A percentile compares a stretch with the other conserved stretches of the same genome.
Conservation (phyloP, 2,888 invertebrate genomes). For the Xanthia togata region DNA sequence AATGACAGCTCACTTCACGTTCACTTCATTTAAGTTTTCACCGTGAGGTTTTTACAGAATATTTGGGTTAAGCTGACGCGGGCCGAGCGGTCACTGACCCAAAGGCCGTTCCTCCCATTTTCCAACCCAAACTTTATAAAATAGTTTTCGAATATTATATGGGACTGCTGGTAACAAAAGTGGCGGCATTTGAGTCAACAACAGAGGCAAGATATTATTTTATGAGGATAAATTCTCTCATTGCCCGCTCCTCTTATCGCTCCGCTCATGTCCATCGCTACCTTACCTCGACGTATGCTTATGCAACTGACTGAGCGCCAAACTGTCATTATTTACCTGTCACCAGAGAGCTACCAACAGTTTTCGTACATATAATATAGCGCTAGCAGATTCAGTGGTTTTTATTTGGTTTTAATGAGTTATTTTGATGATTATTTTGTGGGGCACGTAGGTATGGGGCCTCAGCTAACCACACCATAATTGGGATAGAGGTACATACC, state of each 20-base stretch:
- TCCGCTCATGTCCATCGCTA: background rate
- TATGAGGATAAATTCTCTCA: background rate
- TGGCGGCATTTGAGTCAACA: background rate
- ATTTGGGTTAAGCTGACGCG: too few species aligned
- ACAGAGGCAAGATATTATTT: background rate
- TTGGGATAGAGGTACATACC: background rate
- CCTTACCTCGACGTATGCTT: conserved; percentile 20
- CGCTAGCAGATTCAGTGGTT: background rate
- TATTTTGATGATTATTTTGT: background rate
- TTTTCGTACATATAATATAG: background rate
- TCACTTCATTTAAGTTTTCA: too few species aligned
- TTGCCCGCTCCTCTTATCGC: conserved; percentile 9
- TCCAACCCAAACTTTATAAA: background rate
- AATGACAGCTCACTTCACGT: too few species aligned
- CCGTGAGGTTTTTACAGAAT: too few species aligned
- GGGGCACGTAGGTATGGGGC: background rate
- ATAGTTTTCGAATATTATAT: background rate
- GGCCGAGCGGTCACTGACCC: too few species aligned
- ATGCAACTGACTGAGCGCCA: conserved; percentile 10
- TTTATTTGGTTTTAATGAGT: conserved; percentile 7
- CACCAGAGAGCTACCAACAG: conserved; percentile 29
- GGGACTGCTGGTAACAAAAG: background rate
- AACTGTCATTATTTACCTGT: conserved; percentile 38
- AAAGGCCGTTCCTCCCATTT: background rate
- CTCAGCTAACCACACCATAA: background rate